A percentile compares a stretch with the other conserved stretches of the same genome.
Conservation (phyloP, 2,888 invertebrate species). For the Eilema griseolum region DNA sequence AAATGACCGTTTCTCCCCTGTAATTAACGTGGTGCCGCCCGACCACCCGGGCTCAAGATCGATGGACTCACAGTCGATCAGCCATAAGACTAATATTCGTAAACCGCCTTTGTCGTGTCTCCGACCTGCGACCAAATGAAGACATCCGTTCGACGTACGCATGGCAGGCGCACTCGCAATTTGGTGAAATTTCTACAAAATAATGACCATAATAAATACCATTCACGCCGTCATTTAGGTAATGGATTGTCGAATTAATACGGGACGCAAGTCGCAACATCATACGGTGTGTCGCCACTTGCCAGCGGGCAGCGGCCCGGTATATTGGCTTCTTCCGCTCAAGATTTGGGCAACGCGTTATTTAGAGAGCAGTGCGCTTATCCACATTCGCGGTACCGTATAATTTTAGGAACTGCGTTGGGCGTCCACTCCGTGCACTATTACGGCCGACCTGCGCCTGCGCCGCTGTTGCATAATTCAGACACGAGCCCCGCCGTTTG, state of each 20-base stretch:
- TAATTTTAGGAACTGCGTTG: conserved; percentile 79
- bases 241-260: conserved; percentile 68
- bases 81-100: conserved; percentile 75
- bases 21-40: conserved; percentile 80
- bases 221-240: conserved; percentile 72
- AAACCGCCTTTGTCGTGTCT: conserved; percentile 71
- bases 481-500: conserved; percentile 84
- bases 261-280: conserved; percentile 24
- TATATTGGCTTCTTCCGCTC: conserved; percentile 20
- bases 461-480: conserved; percentile 85
- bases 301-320: neutral
- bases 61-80: conserved; percentile 76
- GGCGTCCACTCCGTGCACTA: conserved; percentile 75
- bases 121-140: conserved; percentile 71
- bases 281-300: conserved; percentile 5
- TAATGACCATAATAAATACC: conserved; percentile 70
- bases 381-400: conserved; percentile 60
- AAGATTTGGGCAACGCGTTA: conserved; percentile 62
- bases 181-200: conserved; percentile 68
- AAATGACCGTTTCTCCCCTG: conserved; percentile 81
- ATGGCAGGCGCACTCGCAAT: conserved; percentile 56
- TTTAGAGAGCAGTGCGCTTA: conserved; percentile 54
- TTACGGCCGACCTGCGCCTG: conserved; percentile 76
- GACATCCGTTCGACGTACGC: conserved; percentile 61
- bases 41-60: conserved; percentile 78